A percentile compares a stretch with the other conserved stretches of the same genome.
These are phyloP conservation scores for Toxostoma redivivum DNA, from an alignment of 2,113 vertebrate genomes.

Conservation along the genomic window DNA sequence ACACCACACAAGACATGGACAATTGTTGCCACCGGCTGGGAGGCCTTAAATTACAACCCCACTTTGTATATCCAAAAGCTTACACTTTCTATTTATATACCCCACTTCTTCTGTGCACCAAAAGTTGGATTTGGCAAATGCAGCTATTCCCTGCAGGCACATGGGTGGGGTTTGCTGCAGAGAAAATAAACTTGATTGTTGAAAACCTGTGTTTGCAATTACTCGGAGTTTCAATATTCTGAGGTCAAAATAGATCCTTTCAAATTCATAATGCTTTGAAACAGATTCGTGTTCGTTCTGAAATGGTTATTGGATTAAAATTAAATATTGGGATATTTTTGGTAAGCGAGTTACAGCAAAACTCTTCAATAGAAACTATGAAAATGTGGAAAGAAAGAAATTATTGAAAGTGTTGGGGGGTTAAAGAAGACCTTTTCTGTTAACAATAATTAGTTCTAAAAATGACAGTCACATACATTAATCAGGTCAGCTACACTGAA, in stretches of 20 bases:
- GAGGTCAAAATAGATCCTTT: conserved; percentile 56
- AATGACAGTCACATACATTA: background rate
- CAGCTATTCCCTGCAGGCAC: conserved; percentile 42
- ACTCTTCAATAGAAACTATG: background rate
- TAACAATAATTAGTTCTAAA: conserved; percentile 11
- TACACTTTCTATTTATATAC: conserved; percentile 58
- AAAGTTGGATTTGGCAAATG: conserved; percentile 64
- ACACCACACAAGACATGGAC: conserved; percentile 39
- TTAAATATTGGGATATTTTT: conserved; percentile 7
- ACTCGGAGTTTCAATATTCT: conserved; percentile 48
- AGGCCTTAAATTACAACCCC: conserved; percentile 54
- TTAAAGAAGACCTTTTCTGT: background rate
- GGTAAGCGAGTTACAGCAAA: background rate
- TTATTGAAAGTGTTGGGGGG: background rate
- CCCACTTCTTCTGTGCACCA: conserved; percentile 46
- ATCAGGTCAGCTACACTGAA: background rate
- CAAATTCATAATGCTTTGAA: conserved; percentile 12
- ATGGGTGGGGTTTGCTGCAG: conserved; percentile 60
- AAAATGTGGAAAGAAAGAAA: background rate
- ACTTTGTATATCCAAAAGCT: conserved; percentile 30
- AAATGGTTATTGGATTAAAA: conserved; percentile 42
- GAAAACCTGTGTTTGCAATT: conserved; percentile 68
- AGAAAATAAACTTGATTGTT: conserved; percentile 68
- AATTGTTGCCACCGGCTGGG: conserved; percentile 58
- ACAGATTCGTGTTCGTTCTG: background rate